Percentiles rank a stretch among this genome's conserved stretches.
phyloP scores from a whole-genome alignment of 2,797 vertebrate species.

The Tauraco hartlaubi region DNA sequence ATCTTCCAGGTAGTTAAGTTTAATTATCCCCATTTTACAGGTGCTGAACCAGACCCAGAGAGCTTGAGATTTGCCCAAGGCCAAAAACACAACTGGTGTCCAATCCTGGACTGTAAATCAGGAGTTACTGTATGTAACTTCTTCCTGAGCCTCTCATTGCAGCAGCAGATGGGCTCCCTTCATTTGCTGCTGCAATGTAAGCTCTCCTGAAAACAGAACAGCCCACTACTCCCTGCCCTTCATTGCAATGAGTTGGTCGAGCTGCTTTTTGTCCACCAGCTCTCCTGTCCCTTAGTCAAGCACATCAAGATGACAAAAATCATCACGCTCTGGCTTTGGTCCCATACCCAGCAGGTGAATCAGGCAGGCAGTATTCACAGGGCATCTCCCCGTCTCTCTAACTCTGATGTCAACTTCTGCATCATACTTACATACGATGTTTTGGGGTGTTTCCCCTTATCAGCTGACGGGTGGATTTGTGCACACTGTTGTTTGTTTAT shows the following conservation, averaged over 20 bases:
- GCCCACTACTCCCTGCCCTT: background rate
- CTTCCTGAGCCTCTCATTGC: background rate
- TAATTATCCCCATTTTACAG: conserved; percentile 48
- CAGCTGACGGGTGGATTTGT: background rate
- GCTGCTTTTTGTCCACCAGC: background rate
- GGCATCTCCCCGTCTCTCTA: background rate
- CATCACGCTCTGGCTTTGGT: background rate
- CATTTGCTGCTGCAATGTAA: background rate
- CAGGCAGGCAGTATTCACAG: background rate
- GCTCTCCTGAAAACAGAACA: background rate
- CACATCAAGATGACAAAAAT: background rate
- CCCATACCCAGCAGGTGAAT: background rate
- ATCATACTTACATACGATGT: background rate
- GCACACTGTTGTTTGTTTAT: background rate
- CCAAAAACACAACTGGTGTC: background rate
- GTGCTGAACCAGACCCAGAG: background rate
- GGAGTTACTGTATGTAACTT: background rate
- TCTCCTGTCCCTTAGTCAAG: background rate
- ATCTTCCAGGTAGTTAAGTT: conserved; percentile 49
- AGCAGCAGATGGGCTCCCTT: background rate
- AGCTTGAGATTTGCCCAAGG: conserved; percentile 16
- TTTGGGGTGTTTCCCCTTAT: background rate
- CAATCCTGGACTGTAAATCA: background rate
- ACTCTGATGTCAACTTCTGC: background rate
- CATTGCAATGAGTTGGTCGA: rapidly evolving